Conservation (phyloP, 2,888 invertebrate genomes). For the Scaptomyza polygonia region DNA sequence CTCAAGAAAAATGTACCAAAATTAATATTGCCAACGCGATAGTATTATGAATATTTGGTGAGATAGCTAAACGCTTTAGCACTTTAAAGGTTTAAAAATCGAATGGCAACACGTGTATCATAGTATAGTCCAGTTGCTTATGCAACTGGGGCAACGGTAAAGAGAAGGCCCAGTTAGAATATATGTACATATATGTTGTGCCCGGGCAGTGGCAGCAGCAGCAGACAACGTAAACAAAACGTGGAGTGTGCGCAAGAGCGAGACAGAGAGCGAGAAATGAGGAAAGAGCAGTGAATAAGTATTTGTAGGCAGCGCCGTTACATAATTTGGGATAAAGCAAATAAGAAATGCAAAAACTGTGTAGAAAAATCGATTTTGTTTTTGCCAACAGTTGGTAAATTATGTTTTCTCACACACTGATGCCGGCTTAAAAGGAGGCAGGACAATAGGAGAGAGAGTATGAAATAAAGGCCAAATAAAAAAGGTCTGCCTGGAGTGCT, state of each 20-base stretch:
- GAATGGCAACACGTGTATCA: conserved; percentile 60
- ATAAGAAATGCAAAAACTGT: conserved; percentile 20
- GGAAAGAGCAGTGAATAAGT: background rate
- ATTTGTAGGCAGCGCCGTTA: conserved; percentile 32
- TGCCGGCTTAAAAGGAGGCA: conserved; percentile 17
- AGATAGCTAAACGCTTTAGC: conserved; percentile 17
- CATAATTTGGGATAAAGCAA: conserved; percentile 46
- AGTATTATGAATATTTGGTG: conserved; percentile 30
- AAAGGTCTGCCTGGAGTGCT: background rate
- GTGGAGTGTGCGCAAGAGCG: conserved; percentile 35
- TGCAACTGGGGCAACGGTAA: conserved; percentile 47
- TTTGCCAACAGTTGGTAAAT: conserved; percentile 38
- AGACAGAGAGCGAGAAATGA: background rate
- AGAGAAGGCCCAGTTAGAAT: conserved; percentile 18
- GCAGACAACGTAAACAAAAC: conserved; percentile 50
- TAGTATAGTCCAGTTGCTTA: conserved; percentile 31
- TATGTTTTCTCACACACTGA: conserved; percentile 13
- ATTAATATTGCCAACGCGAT: conserved; percentile 38
- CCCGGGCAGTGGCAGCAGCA: conserved; percentile 15
- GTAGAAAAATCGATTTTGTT: conserved; percentile 55
- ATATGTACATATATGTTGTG: conserved; percentile 4
- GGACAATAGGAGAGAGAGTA: background rate
- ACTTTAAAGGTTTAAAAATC: conserved; percentile 75
- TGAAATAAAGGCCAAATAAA: background rate
- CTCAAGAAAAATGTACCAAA: conserved; percentile 37